phyloP scores from a whole-genome alignment of 2,113 vertebrate species.

The Meleagris gallopavo region DNA sequence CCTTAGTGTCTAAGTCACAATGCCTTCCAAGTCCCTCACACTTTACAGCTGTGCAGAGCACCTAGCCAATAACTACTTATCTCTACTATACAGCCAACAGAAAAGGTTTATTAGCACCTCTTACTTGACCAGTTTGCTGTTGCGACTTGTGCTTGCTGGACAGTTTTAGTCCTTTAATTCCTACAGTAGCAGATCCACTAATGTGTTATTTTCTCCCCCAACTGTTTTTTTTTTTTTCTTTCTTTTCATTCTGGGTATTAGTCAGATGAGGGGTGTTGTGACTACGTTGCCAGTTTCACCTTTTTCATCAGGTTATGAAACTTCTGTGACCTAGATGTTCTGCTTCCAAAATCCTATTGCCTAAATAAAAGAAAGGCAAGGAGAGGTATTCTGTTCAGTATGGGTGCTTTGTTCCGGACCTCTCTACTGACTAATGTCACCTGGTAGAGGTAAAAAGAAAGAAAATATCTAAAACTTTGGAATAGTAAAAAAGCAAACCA shows the following conservation, averaged over 20 bases:
- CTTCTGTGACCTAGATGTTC: not conserved
- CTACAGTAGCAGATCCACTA: not conserved
- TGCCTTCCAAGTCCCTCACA: slow-evolving; percentile 59
- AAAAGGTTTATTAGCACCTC: slow-evolving; percentile 56
- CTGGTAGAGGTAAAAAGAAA: not conserved
- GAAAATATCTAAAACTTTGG: not conserved
- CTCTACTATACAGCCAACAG: slow-evolving; percentile 32
- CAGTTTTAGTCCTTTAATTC: slow-evolving; percentile 19
- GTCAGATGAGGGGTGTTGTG: not conserved
- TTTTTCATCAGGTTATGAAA: not conserved
- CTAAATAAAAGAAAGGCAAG: not conserved
- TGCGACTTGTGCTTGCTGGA: not conserved
- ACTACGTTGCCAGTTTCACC: not conserved
- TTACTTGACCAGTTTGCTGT: slow-evolving; percentile 54
- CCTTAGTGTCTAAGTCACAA: slow-evolving; percentile 63
- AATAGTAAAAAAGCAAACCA: not conserved
- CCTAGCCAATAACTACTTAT: slow-evolving; percentile 68
- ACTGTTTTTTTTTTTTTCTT: too few species aligned
- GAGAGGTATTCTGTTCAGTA: not conserved
- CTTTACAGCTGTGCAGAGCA: slow-evolving; percentile 72
- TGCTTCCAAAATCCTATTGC: not conserved
- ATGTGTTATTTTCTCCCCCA: not conserved
- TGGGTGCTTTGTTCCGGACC: not conserved
- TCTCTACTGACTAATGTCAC: not conserved
- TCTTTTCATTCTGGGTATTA: not conserved